Percentiles rank a stretch among this genome's conserved stretches.
Evolutionary conservation across 2,888 invertebrate species (phyloP).

Genomic region (Hypercompe scribonia): DNA sequence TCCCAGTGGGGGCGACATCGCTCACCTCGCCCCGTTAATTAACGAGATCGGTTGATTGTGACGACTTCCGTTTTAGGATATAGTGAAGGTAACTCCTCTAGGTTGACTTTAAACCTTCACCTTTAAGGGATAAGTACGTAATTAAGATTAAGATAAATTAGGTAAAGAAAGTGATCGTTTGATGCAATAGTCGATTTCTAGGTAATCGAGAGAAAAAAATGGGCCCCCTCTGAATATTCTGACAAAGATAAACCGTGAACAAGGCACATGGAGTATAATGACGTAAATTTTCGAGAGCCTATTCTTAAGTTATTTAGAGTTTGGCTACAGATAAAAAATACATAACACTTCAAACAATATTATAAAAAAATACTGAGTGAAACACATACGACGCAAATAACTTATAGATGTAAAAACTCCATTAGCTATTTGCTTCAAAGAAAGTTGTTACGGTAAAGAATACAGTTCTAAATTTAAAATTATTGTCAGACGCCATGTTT

Average conservation of each 20-base stretch:
- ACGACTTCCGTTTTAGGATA: conserved; percentile 27
- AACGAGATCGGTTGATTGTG: conserved; percentile 17
- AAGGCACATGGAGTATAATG: too few relatives aligned
- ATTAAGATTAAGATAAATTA: neutral
- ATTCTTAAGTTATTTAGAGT: neutral
- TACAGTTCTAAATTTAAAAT: neutral
- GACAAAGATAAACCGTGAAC: too few relatives aligned
- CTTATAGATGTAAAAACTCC: too few relatives aligned
- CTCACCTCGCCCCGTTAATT: conserved; percentile 29
- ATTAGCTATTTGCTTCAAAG: neutral
- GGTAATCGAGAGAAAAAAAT: neutral
- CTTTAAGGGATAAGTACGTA: neutral
- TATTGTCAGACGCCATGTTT: neutral
- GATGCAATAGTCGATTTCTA: neutral
- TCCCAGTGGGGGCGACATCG: conserved; percentile 13
- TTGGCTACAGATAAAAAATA: neutral
- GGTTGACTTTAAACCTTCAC: neutral
- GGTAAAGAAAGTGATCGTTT: neutral
- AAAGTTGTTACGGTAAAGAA: neutral
- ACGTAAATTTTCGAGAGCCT: too few relatives aligned
- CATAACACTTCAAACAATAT: too few relatives aligned
- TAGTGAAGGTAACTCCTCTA: neutral
- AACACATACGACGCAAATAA: too few relatives aligned
- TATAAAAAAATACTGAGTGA: too few relatives aligned
- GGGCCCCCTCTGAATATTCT: too few relatives aligned